These are phyloP conservation scores for Scaptomyza polygonia DNA, from an alignment of 2,888 invertebrate genomes.

Conservation along the genomic window DNA sequence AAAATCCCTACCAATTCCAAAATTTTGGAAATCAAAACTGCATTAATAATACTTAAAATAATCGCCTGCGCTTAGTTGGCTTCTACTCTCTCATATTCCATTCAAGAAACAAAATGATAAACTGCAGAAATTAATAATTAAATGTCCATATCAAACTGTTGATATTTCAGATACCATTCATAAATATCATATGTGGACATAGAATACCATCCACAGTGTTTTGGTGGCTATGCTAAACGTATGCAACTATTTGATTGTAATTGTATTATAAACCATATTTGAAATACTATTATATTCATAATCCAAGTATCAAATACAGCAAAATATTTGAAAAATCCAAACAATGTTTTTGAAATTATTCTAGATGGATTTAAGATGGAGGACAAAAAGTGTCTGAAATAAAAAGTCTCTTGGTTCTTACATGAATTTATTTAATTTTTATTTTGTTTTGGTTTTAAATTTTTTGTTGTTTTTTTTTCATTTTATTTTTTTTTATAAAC, in stretches of 20 bases:
- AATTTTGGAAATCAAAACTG: constrained; percentile 11
- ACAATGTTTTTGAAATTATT: background rate
- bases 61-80: constrained; percentile 51
- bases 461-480: constrained; percentile 59
- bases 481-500: constrained; percentile 72
- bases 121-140: constrained; percentile 16
- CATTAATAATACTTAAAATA: constrained; percentile 28
- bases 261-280: constrained; percentile 66
- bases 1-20: background rate
- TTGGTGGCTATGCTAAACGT: constrained; percentile 43
- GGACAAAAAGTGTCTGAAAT: background rate
- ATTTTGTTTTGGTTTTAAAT: constrained; percentile 74
- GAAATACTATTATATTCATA: constrained; percentile 69
- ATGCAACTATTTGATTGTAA: constrained; percentile 71
- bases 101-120: background rate
- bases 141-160: constrained; percentile 59
- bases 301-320: constrained; percentile 76
- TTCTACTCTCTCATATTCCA: constrained; percentile 31
- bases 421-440: constrained; percentile 79
- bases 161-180: constrained; percentile 35
- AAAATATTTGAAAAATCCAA: constrained; percentile 50
- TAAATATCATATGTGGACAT: constrained; percentile 28
- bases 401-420: constrained; percentile 40
- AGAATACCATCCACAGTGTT: constrained; percentile 33
- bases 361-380: too few relatives aligned